These are phyloP conservation scores for Eretmodus cyanostictus DNA, from an alignment of 2,113 vertebrate genomes.

Conservation along the genomic window DNA sequence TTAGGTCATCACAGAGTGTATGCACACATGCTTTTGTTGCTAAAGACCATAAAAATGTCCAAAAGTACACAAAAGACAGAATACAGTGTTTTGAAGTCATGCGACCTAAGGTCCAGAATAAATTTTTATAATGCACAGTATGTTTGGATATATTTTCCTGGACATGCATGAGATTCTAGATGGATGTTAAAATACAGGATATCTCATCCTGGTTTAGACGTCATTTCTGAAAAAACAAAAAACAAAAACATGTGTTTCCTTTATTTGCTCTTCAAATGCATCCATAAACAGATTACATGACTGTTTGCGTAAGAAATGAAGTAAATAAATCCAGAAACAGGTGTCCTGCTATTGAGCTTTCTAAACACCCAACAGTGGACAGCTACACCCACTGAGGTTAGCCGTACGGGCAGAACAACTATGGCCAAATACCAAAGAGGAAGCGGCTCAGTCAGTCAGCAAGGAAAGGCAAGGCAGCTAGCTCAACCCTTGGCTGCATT, in stretches of 20 bases:
- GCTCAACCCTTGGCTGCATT: slow-evolving; percentile 25
- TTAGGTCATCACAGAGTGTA: neutral
- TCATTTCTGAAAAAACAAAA: neutral
- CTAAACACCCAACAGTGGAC: slow-evolving; percentile 26
- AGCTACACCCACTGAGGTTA: slow-evolving; percentile 58
- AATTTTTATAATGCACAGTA: accelerated
- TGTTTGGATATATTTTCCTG: neutral
- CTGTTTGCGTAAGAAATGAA: slow-evolving; percentile 50
- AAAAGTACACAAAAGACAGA: neutral
- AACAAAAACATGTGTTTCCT: slow-evolving; percentile 31
- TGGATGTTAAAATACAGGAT: neutral
- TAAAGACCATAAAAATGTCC: neutral
- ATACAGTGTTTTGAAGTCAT: neutral
- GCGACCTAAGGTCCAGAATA: neutral
- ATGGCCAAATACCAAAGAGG: slow-evolving; percentile 42
- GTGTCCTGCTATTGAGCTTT: slow-evolving; percentile 58
- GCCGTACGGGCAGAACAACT: slow-evolving; percentile 42
- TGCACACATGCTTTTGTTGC: neutral
- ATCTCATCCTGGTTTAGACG: neutral
- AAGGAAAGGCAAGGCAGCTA: neutral
- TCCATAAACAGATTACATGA: slow-evolving; percentile 28
- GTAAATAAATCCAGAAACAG: slow-evolving; percentile 56
- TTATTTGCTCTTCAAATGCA: slow-evolving; percentile 20
- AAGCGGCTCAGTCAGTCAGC: slow-evolving; percentile 43
- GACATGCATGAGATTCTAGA: neutral